Evolutionary conservation across 1,140 invertebrate genomes (phyloP).

Genomic region (Pogonomyrmex californicus): DNA sequence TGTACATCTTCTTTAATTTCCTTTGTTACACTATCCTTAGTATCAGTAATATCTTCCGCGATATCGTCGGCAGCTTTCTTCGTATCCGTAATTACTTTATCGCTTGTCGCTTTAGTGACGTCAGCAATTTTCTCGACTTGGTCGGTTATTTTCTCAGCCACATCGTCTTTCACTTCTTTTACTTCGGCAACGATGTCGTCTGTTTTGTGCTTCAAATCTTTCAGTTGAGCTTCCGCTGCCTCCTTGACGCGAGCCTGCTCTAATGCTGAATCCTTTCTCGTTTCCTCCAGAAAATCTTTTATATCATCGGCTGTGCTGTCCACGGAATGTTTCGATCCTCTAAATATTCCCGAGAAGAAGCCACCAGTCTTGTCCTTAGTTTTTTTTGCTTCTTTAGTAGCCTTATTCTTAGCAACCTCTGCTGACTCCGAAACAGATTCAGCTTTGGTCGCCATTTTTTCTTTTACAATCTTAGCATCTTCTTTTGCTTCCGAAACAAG

Average conservation of each 20-base stretch:
- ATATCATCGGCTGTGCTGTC: slow-evolving; percentile 66
- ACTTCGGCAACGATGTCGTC: not conserved
- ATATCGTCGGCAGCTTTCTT: slow-evolving; percentile 54
- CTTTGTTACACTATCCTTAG: slow-evolving; percentile 55
- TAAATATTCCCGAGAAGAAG: slow-evolving; percentile 74
- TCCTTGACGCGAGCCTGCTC: slow-evolving; percentile 11
- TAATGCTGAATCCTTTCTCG: slow-evolving; percentile 30
- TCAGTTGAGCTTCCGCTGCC: slow-evolving; percentile 31
- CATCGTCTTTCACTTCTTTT: slow-evolving; percentile 16
- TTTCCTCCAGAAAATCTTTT: slow-evolving; percentile 53
- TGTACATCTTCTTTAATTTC: slow-evolving; percentile 58
- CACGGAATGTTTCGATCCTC: slow-evolving; percentile 68
- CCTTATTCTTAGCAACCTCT: slow-evolving; percentile 1
- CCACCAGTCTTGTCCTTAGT: slow-evolving; percentile 62
- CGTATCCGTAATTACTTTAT: slow-evolving; percentile 47
- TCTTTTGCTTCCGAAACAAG: slow-evolving; percentile 43
- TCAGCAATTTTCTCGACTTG: slow-evolving; percentile 59
- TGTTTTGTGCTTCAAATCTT: slow-evolving; percentile 5
- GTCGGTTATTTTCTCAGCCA: slow-evolving; percentile 36
- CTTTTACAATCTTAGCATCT: slow-evolving; percentile 14
- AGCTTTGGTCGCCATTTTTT: not conserved
- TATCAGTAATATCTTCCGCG: slow-evolving; percentile 9
- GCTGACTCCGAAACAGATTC: not conserved
- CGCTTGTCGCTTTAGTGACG: slow-evolving; percentile 5
- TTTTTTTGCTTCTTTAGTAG: slow-evolving; percentile 60